Evolutionary conservation across 2,797 vertebrate genomes (phyloP).

Genomic region (Tauraco hartlaubi): DNA sequence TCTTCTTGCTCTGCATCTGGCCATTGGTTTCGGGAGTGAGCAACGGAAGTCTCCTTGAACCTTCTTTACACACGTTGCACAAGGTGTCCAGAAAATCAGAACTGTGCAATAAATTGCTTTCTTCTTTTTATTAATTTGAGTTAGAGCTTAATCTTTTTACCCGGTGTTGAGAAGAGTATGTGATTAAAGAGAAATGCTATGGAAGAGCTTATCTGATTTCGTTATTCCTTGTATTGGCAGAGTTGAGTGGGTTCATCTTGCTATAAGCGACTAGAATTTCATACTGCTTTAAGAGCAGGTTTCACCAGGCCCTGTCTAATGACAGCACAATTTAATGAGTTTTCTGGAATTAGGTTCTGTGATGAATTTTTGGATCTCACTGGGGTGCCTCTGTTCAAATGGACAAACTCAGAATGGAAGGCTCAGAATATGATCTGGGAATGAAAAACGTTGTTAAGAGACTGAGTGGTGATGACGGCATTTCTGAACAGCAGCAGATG

Average conservation of each 20-base stretch:
- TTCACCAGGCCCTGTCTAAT: not conserved
- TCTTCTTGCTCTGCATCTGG: not conserved
- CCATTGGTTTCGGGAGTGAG: not conserved
- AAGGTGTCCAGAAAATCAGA: not conserved
- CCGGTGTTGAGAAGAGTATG: not conserved
- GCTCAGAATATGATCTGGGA: not conserved
- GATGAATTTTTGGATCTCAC: not conserved
- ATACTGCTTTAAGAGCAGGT: not conserved
- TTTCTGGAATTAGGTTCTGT: not conserved
- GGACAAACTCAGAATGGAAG: not conserved
- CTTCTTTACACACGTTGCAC: not conserved
- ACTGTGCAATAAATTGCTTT: not conserved
- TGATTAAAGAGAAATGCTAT: not conserved
- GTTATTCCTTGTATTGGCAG: not conserved
- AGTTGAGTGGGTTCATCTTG: not conserved
- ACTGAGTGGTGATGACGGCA: not conserved
- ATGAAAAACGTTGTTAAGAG: slow-evolving; percentile 1
- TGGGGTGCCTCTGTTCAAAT: rapidly evolving
- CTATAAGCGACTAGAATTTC: not conserved
- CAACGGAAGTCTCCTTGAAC: not conserved
- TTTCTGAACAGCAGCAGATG: slow-evolving; percentile 27
- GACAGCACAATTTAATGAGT: not conserved
- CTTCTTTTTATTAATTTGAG: not conserved
- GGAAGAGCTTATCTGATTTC: not conserved
- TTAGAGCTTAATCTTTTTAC: not conserved